These are phyloP conservation scores for Lepisosteus oculatus DNA, from an alignment of 2,113 vertebrate genomes.

Conservation along the genomic window DNA sequence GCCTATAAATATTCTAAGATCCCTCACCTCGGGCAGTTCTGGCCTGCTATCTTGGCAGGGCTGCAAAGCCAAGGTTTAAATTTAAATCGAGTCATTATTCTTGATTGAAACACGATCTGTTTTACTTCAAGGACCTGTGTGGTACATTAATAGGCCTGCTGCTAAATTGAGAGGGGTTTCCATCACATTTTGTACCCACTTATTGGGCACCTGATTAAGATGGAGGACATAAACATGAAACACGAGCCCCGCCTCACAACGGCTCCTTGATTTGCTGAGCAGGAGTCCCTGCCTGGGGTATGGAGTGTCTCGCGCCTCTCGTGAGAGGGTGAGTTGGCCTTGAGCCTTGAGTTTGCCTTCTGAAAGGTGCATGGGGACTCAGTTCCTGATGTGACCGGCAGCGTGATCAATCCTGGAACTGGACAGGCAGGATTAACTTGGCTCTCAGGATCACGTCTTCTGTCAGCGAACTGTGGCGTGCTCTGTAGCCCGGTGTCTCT, in stretches of 20 bases:
- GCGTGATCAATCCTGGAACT: neutral
- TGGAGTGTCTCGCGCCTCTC: neutral
- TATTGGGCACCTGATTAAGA: neutral
- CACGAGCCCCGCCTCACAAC: neutral
- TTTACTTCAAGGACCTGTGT: neutral
- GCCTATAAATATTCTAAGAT: neutral
- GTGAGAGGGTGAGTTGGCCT: neutral
- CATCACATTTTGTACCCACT: constrained; percentile 16
- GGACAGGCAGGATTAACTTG: too few relatives aligned
- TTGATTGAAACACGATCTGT: constrained; percentile 14
- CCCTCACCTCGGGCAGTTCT: neutral
- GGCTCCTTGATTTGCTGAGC: too few relatives aligned
- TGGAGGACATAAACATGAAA: neutral
- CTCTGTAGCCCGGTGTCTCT: too few relatives aligned
- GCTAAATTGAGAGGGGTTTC: constrained; percentile 8
- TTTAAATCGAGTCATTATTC: neutral
- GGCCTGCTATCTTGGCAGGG: neutral
- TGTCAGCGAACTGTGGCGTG: too few relatives aligned
- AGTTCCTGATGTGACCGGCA: neutral
- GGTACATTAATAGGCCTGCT: neutral
- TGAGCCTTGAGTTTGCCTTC: neutral
- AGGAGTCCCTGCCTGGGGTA: neutral
- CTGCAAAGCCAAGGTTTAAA: neutral
- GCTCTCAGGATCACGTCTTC: too few relatives aligned
- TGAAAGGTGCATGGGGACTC: neutral